Percentiles rank a stretch among this genome's conserved stretches.
Evolutionary conservation across 2,113 vertebrate species (phyloP).

Genomic region (Solenodon paradoxus): DNA sequence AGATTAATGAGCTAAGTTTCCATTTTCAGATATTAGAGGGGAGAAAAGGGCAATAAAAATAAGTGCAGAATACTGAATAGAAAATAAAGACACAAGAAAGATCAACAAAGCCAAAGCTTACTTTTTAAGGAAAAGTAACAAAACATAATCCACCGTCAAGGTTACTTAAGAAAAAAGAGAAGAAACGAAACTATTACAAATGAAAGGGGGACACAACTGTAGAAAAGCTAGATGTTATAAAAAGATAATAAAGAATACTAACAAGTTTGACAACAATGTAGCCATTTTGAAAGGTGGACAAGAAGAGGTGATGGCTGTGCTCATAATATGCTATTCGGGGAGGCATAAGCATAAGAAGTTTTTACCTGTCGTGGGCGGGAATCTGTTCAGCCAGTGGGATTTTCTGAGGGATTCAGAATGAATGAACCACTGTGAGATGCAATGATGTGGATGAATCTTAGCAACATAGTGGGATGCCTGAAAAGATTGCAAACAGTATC

Average conservation of each 20-base stretch:
- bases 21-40: background rate
- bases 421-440: background rate
- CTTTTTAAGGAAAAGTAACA: background rate
- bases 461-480: background rate
- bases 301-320: background rate
- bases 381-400: too few species aligned
- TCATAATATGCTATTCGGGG: background rate
- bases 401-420: background rate
- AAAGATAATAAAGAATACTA: background rate
- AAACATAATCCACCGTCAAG: background rate
- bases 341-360: background rate
- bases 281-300: background rate
- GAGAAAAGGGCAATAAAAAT: background rate
- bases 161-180: background rate
- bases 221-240: background rate
- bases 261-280: background rate
- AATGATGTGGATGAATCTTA: background rate
- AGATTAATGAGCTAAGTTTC: background rate
- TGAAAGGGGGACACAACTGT: background rate
- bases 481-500: background rate
- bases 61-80: background rate
- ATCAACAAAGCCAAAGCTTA: background rate
- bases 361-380: background rate
- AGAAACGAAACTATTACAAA: background rate
- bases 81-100: background rate